Percentiles rank a stretch among this genome's conserved stretches.
Conservation (phyloP, 2,888 invertebrate species). For the Conchocele bisecta region DNA sequence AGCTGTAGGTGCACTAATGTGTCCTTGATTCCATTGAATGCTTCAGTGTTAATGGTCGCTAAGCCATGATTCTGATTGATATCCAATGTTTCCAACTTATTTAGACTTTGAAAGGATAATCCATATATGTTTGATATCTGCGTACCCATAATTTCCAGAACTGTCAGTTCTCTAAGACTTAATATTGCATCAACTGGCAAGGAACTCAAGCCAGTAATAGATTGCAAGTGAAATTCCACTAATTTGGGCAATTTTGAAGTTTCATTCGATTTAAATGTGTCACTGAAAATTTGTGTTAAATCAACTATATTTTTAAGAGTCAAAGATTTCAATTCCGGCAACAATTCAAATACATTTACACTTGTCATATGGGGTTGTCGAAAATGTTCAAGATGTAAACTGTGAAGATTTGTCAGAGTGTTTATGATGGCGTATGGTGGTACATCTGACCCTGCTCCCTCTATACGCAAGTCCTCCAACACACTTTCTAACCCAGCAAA, state of each 20-base stretch:
- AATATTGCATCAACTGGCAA: conserved; percentile 35
- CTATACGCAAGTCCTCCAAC: conserved; percentile 91
- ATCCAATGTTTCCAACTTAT: conserved; percentile 21
- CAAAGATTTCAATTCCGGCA: conserved; percentile 49
- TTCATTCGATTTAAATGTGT: no score
- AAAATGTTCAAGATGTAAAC: conserved; percentile 60
- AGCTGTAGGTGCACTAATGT: conserved; percentile 37
- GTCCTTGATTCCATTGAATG: conserved; percentile 37
- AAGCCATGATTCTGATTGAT: conserved; percentile 25
- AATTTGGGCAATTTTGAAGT: conserved; percentile 12
- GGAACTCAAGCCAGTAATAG: conserved; percentile 1
- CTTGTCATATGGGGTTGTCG: conserved; percentile 10
- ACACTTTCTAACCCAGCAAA: conserved; percentile 90
- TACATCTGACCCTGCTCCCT: conserved; percentile 46
- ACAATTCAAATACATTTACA: conserved; percentile 32
- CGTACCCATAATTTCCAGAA: conserved; percentile 27
- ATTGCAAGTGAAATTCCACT: conserved; percentile 13
- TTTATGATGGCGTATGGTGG: conserved; percentile 51
- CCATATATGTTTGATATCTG: conserved; percentile 18
- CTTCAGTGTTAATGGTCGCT: conserved; percentile 10
- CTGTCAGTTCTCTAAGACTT: conserved; percentile 12
- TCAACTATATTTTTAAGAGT: conserved; percentile 44
- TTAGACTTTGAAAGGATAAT: conserved; percentile 24
- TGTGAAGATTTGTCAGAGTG: conserved; percentile 45
- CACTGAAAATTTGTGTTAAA: conserved; percentile 14